Conservation (phyloP, 37 sponge, comb jelly and placozoan genomes). For the Cladorhizidae sp. region DNA sequence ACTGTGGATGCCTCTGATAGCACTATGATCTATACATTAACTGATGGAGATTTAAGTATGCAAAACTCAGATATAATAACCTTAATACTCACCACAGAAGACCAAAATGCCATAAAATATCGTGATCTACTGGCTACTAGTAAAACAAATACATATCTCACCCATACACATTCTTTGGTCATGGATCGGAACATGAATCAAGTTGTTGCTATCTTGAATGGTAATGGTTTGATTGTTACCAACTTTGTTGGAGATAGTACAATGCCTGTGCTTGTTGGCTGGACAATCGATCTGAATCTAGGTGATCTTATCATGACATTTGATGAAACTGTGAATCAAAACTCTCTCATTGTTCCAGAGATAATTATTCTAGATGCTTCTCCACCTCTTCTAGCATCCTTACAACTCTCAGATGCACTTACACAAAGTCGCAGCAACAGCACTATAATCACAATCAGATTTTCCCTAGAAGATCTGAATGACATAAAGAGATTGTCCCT, state of each 20-base stretch:
- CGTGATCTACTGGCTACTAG: conserved; percentile 62
- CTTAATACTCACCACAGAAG: conserved; percentile 54
- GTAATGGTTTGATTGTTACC: conserved; percentile 44
- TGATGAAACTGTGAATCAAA: conserved; percentile 79
- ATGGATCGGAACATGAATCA: conserved; percentile 75
- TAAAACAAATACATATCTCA: conserved; percentile 67
- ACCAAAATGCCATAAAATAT: conserved; percentile 75
- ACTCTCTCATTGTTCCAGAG: conserved; percentile 58
- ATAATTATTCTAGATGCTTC: conserved; percentile 55
- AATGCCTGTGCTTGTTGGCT: conserved; percentile 57
- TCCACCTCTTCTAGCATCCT: conserved; percentile 21
- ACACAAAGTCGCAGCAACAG: conserved; percentile 21
- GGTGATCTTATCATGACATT: conserved; percentile 66
- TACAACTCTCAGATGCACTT: conserved; percentile 40
- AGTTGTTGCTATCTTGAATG: conserved; percentile 46
- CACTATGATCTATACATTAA: conserved; percentile 33
- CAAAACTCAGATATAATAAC: conserved; percentile 55
- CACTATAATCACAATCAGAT: conserved; percentile 40
- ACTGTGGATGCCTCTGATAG: conserved; percentile 12
- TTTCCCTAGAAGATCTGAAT: conserved; percentile 83
- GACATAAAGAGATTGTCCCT: conserved; percentile 73
- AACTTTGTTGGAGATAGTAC: conserved; percentile 82
- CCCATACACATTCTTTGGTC: conserved; percentile 40
- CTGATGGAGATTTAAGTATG: conserved; percentile 53
- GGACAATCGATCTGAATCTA: conserved; percentile 80